phyloP scores from a whole-genome alignment of 2,888 invertebrate species.

The Lithophane socia region DNA sequence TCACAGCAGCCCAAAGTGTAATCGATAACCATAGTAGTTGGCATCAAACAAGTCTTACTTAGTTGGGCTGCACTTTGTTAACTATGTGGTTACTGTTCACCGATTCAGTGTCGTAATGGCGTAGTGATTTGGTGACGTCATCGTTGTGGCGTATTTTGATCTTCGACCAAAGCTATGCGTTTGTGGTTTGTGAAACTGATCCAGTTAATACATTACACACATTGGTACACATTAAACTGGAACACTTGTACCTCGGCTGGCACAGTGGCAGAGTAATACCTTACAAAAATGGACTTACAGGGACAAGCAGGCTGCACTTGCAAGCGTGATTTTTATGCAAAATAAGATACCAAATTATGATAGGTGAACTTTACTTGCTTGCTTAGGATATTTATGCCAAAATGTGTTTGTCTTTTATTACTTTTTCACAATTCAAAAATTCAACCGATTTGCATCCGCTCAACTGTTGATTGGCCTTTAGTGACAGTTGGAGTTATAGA shows the following conservation, averaged over 20 bases:
- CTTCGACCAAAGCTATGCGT: background rate
- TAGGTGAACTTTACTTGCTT: too few species aligned
- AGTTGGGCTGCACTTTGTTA: slow-evolving; percentile 51
- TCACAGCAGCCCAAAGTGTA: slow-evolving; percentile 21
- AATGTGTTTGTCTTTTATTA: background rate
- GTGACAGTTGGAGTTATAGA: background rate
- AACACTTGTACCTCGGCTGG: background rate
- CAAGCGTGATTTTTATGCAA: background rate
- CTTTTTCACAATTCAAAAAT: background rate
- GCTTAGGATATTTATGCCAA: too few species aligned
- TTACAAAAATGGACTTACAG: background rate
- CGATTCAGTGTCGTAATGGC: slow-evolving; percentile 17
- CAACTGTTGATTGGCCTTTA: too few species aligned
- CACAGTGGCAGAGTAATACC: too few species aligned
- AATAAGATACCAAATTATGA: background rate
- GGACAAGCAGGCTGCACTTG: background rate
- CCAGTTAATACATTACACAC: background rate
- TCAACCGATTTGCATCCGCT: too few species aligned
- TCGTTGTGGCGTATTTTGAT: slow-evolving; percentile 23
- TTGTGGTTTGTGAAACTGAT: background rate
- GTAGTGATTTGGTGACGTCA: slow-evolving; percentile 29
- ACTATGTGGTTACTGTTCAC: slow-evolving; percentile 43
- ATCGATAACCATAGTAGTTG: slow-evolving; percentile 48
- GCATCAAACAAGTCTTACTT: slow-evolving; percentile 44
- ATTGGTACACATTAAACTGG: background rate